Conservation (phyloP, 2,113 vertebrate genomes). For the Ophthalmolycus amberensis region DNA sequence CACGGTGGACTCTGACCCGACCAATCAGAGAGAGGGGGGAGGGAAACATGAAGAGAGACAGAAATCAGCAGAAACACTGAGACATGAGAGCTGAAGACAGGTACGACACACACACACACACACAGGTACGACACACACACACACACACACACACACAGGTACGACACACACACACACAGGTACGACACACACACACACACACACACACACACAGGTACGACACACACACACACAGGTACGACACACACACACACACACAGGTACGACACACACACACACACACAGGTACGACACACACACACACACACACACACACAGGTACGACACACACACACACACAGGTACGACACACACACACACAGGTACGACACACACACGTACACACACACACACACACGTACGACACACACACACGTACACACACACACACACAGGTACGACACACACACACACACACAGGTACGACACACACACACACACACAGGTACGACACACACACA, state of each 20-base stretch:
- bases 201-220: constrained; percentile 10
- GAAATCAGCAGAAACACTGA: neutral
- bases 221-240: constrained; percentile 12
- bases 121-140: neutral
- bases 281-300: constrained; percentile 24
- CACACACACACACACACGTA: too few relatives aligned
- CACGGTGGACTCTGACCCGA: constrained; percentile 66
- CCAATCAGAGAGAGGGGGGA: constrained; percentile 57
- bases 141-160: too few relatives aligned
- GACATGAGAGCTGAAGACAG: constrained; percentile 51
- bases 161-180: constrained; percentile 40
- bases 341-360: too few relatives aligned
- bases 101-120: constrained; percentile 51
- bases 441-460: too few relatives aligned
- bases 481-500: too few relatives aligned
- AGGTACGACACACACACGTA: too few relatives aligned
- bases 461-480: too few relatives aligned
- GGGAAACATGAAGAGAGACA: neutral
- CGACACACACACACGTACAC: too few relatives aligned
- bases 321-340: too few relatives aligned
- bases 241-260: too few relatives aligned
- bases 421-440: too few relatives aligned
- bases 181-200: constrained; percentile 44
- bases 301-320: neutral
- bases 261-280: constrained; percentile 1